These are phyloP conservation scores for Vollenhovia emeryi DNA, from an alignment of 1,140 invertebrate genomes.

Conservation along the genomic window DNA sequence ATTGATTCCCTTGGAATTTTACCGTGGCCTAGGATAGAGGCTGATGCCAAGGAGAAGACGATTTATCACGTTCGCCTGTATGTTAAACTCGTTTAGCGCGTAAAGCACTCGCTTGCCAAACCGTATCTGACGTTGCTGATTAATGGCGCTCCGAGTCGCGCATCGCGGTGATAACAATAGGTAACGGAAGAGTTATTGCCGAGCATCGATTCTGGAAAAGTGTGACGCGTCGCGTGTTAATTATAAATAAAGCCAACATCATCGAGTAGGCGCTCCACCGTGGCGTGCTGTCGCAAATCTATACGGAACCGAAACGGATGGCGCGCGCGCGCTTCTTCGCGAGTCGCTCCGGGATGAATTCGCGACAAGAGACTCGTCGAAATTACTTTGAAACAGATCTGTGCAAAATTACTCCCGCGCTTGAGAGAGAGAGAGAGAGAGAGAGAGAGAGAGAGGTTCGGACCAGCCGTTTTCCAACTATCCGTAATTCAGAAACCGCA, in stretches of 20 bases:
- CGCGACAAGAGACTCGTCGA: not conserved
- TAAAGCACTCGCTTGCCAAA: conserved; percentile 23
- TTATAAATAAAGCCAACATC: conserved; percentile 24
- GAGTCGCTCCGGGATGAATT: not conserved
- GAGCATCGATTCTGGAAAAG: not conserved
- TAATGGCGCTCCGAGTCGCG: conserved; percentile 6
- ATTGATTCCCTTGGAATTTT: conserved; percentile 46
- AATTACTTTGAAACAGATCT: not conserved
- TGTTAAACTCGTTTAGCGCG: conserved; percentile 37
- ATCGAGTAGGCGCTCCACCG: not conserved
- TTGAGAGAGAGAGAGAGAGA: too few relatives aligned
- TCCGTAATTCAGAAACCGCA: not conserved
- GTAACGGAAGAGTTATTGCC: conserved; percentile 14
- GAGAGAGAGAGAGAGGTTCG: too few relatives aligned
- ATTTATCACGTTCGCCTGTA: conserved; percentile 40
- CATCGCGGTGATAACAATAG: not conserved
- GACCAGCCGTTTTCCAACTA: not conserved
- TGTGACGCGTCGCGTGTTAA: not conserved
- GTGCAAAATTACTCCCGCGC: not conserved
- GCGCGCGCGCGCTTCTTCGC: not conserved
- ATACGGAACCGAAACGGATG: not conserved
- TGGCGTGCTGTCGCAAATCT: not conserved
- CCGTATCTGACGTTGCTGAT: conserved; percentile 27
- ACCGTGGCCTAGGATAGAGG: conserved; percentile 13
- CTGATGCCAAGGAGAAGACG: not conserved